Base-by-base conservation (phyloP, 2,797 vertebrate genomes). In the Pempheris klunzingeri region DNA sequence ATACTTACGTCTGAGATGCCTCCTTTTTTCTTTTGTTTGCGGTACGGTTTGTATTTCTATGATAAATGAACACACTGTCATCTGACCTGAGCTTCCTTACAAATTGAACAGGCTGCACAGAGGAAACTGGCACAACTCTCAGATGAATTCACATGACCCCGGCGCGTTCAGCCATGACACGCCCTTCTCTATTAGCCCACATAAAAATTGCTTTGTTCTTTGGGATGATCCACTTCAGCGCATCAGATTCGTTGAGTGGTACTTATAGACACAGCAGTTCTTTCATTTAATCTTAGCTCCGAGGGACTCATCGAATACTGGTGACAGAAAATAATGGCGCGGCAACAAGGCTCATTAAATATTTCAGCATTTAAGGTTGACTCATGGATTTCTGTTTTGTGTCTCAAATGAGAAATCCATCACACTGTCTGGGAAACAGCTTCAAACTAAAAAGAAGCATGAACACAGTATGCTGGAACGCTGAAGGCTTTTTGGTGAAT, bases 131-230 rank as follows among this genome's bases (percentile, higher is more conserved):
- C 53, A 61, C 65, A 62, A 41, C 34, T 14, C 36, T 55, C 39
- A 4, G 34, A 34, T 53, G 55, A 71, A 46, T 38, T 67, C 72
- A 77, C 70, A 70, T 66, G 74, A 80, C 22, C 52, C 54, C 64
- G 24, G 9, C 49, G 30, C 50, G 18, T 24, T 69, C 18, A 44
- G 36, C 49, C 65, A 55, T 44, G 32, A 55, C 24, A 44, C 12
- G 9, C 18, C 20, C 34, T 43, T 60, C n/a, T 66, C 39, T 38
- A n/a, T 72, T 64, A 39, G 43, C 13, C 34, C 46, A 65, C 20
- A 75, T 38, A 52, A 13, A 72, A 60, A 71, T 77, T 55, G 15
- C 38, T 76, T 60, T 54, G 59, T 83, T 80, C 60, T 47, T 26
- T 39, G 38, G 24, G 34, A 74, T 50, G 63, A 65, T 43, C 61